These are phyloP conservation scores for Sycophila texana DNA, from an alignment of 2,888 invertebrate genomes.

Conservation along the genomic window DNA sequence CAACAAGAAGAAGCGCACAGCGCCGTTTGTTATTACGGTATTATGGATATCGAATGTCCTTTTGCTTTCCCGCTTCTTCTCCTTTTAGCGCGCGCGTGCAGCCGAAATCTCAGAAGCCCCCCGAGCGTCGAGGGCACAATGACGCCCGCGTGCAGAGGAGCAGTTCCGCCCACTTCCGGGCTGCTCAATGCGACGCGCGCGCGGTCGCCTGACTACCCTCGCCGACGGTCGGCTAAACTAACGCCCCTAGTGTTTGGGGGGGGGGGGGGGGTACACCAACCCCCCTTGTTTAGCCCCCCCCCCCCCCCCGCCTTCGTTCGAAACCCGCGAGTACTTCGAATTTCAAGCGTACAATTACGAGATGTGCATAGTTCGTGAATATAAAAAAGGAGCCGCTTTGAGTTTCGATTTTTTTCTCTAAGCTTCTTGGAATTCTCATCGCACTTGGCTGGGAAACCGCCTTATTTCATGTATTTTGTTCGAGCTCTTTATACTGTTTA, in stretches of 20 bases:
- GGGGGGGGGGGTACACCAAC: too few species aligned
- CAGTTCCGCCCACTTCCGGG: constrained; percentile 75
- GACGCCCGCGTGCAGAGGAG: constrained; percentile 55
- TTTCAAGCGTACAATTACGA: constrained; percentile 55
- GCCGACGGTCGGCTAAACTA: constrained; percentile 17
- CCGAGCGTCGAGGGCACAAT: constrained; percentile 1
- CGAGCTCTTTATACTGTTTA: too few species aligned
- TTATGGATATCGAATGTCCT: constrained; percentile 75
- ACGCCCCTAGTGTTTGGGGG: too few species aligned
- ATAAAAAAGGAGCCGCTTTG: constrained; percentile 13
- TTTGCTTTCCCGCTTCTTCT: constrained; percentile 62
- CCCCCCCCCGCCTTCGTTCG: too few species aligned
- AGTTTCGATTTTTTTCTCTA: constrained; percentile 20
- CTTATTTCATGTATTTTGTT: too few species aligned
- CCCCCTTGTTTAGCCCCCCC: too few species aligned
- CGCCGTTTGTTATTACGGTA: constrained; percentile 71
- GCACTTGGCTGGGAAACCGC: background rate
- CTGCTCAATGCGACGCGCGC: constrained; percentile 44
- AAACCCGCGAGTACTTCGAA: constrained; percentile 48
- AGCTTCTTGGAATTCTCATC: constrained; percentile 8
- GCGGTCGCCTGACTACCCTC: constrained; percentile 71
- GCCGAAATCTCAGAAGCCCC: constrained; percentile 27
- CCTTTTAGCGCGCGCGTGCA: background rate
- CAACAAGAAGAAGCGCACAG: constrained; percentile 53
- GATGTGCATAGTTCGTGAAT: constrained; percentile 22